Evolutionary conservation across 1,140 invertebrate species (phyloP).

Genomic region (Orius insidiosus): DNA sequence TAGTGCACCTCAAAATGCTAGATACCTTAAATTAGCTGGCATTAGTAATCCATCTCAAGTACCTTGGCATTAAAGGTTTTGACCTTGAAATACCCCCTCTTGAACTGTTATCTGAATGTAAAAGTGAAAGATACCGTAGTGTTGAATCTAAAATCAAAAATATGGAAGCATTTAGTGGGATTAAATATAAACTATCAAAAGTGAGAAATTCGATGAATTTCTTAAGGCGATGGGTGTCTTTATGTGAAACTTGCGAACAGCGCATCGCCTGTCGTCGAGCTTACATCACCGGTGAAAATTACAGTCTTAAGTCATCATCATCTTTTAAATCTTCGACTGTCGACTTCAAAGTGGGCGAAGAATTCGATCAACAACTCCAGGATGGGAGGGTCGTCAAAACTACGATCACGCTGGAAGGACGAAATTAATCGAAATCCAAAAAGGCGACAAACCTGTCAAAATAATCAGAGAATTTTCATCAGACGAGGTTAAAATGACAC

Average conservation of each 20-base stretch:
- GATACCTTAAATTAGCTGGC: conserved; percentile 51
- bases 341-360: conserved; percentile 61
- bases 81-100: no score
- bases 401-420: conserved; percentile 35
- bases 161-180: conserved; percentile 4
- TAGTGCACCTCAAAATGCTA: conserved; percentile 32
- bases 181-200: conserved; percentile 53
- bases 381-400: conserved; percentile 70
- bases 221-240: conserved; percentile 69
- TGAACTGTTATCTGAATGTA: no score
- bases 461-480: conserved; percentile 21
- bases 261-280: conserved; percentile 57
- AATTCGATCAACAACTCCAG: conserved; percentile 70
- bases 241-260: no score
- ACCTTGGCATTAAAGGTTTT: conserved; percentile 51
- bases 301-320: conserved; percentile 56
- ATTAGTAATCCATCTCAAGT: conserved; percentile 64
- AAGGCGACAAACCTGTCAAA: conserved; percentile 24
- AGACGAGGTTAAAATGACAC: conserved; percentile 22
- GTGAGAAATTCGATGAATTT: conserved; percentile 75
- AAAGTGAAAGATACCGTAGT: no score
- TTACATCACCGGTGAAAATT: conserved; percentile 37
- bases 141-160: no score
- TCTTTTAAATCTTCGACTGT: conserved; percentile 67
- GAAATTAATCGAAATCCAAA: conserved; percentile 53